Percentiles rank a stretch among this genome's conserved stretches.
Evolutionary conservation across 2,797 vertebrate species (phyloP).

Genomic region (Hipposideros larvatus): DNA sequence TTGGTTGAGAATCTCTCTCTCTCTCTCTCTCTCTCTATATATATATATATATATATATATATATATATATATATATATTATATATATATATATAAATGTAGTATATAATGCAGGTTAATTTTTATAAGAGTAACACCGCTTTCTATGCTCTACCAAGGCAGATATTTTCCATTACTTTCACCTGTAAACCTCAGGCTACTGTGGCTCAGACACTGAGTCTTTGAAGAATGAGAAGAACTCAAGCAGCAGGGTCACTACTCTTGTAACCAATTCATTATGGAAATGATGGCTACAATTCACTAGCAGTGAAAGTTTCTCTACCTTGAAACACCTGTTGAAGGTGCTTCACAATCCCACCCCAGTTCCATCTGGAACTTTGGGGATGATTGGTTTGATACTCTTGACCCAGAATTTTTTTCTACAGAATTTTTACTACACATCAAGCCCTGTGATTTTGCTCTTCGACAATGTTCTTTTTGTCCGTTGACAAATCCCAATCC

Average conservation of each 20-base stretch:
- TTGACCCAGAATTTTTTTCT: background rate
- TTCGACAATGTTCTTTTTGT: background rate
- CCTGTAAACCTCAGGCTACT: background rate
- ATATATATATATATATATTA: too few relatives aligned
- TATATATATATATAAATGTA: too few relatives aligned
- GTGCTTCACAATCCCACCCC: background rate
- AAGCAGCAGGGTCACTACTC: background rate
- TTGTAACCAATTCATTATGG: background rate
- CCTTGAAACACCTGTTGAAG: background rate
- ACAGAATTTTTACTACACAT: fast-evolving
- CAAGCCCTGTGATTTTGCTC: background rate
- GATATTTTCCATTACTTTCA: background rate
- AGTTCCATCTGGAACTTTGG: background rate
- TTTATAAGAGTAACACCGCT: background rate
- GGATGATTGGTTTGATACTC: background rate
- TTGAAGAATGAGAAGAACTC: background rate
- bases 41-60: too few relatives aligned
- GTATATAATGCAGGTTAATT: background rate
- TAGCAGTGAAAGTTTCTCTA: background rate
- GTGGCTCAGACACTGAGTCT: background rate
- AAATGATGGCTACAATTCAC: background rate
- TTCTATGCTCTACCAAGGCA: background rate
- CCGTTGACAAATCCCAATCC: background rate
- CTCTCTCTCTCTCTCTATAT: too few relatives aligned
- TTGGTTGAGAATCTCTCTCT: background rate